phyloP scores from a whole-genome alignment of 2,888 invertebrate genomes.

The Prosopocoilus inquinatus region DNA sequence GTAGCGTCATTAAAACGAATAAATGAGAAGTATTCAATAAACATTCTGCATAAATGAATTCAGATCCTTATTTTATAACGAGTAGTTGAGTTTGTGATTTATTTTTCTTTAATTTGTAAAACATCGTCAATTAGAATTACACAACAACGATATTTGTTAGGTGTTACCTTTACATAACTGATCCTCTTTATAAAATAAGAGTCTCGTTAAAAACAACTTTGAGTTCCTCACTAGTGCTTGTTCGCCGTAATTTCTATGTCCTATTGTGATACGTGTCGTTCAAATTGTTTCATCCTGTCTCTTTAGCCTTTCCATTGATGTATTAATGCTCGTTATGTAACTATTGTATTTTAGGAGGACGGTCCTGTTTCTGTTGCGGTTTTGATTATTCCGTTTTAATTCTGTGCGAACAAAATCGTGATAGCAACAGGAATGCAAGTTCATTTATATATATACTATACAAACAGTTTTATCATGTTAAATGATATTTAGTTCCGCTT shows the following conservation, averaged over 20 bases:
- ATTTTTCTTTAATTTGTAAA: neutral
- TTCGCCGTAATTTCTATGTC: slow-evolving; percentile 2
- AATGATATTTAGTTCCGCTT: slow-evolving; percentile 14
- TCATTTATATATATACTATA: slow-evolving; percentile 11
- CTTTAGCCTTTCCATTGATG: neutral
- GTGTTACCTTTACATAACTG: slow-evolving; percentile 8
- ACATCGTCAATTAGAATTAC: slow-evolving; percentile 5
- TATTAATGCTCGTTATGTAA: slow-evolving; percentile 1
- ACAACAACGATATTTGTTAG: slow-evolving; percentile 4
- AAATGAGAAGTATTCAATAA: too few species aligned
- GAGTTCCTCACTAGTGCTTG: neutral
- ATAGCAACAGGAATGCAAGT: neutral
- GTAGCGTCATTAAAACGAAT: too few species aligned
- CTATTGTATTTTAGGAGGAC: neutral
- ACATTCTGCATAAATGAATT: neutral
- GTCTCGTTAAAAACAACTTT: neutral
- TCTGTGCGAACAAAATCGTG: too few species aligned
- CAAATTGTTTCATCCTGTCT: slow-evolving; percentile 1
- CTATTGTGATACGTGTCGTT: slow-evolving; percentile 1
- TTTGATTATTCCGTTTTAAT: too few species aligned
- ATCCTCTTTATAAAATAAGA: slow-evolving; percentile 12
- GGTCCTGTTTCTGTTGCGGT: too few species aligned
- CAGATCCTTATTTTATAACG: slow-evolving; percentile 5
- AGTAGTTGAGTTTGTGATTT: neutral
- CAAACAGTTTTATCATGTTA: slow-evolving; percentile 7